phyloP scores from a whole-genome alignment of 2,797 vertebrate genomes.

The Cyprinella venusta region DNA sequence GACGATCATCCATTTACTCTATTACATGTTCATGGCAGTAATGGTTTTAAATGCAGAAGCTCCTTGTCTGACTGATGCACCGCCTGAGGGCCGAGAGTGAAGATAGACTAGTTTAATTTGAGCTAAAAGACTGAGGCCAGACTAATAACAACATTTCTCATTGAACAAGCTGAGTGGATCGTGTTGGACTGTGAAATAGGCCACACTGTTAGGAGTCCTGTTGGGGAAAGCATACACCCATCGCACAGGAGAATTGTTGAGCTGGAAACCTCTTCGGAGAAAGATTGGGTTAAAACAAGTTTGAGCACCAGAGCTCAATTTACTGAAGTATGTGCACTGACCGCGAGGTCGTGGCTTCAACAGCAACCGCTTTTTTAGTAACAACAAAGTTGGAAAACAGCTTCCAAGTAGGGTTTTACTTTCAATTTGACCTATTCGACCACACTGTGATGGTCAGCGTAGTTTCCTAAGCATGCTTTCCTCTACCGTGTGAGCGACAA shows the following conservation, averaged over 20 bases:
- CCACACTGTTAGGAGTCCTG: constrained; percentile 8
- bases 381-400: neutral
- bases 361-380: neutral
- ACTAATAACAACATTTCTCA: constrained; percentile 44
- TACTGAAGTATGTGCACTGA: neutral
- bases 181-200: neutral
- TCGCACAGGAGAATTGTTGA: constrained; percentile 2
- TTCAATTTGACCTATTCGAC: constrained; percentile 2
- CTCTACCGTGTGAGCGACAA: neutral
- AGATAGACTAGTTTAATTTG: constrained; percentile 63
- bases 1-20: constrained; percentile 24
- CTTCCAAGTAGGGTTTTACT: neutral
- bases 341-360: neutral
- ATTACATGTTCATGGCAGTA: constrained; percentile 20
- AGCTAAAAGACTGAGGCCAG: constrained; percentile 49
- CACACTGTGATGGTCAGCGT: constrained; percentile 1
- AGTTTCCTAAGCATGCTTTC: neutral
- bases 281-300: neutral
- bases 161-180: neutral
- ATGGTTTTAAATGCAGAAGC: constrained; percentile 29
- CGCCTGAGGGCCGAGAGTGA: constrained; percentile 31
- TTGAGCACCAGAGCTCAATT: neutral
- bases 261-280: neutral
- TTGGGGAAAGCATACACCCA: constrained; percentile 13
- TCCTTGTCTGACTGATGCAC: constrained; percentile 39